phyloP scores from a whole-genome alignment of 2,113 vertebrate genomes.

The Cyphomyrus discorhynchus region DNA sequence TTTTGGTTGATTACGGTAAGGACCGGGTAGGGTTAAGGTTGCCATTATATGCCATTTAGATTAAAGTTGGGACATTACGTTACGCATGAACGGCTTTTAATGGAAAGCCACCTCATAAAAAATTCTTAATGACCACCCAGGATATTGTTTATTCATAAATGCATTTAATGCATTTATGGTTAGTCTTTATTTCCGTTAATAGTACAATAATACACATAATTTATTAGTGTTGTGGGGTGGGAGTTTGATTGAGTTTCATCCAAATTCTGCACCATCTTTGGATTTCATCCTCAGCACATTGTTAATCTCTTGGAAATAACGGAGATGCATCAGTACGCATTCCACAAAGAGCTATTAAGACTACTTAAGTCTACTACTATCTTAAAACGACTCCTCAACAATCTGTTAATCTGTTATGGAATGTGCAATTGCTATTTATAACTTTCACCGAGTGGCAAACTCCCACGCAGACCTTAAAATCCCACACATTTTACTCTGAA shows the following conservation, averaged over 20 bases:
- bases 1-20: neutral
- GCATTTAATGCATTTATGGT: neutral
- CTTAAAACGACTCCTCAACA: neutral
- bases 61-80: neutral
- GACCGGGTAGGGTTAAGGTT: neutral
- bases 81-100: neutral
- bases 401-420: neutral
- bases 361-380: slow-evolving; percentile 7
- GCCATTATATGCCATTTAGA: neutral
- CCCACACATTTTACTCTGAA: neutral
- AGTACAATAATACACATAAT: neutral
- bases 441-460: neutral
- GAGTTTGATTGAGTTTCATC: neutral
- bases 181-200: neutral
- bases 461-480: neutral
- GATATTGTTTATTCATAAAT: neutral
- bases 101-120: neutral
- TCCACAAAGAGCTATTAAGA: slow-evolving; percentile 6
- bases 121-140: neutral
- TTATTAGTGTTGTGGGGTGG: neutral
- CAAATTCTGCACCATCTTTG: neutral
- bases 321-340: neutral
- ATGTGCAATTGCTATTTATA: slow-evolving; percentile 2
- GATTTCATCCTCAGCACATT: neutral
- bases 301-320: neutral